Percentiles rank a stretch among this genome's conserved stretches.
Conservation (phyloP, 37 sponge, comb jelly and placozoan genomes). For the Spongia lamella region DNA sequence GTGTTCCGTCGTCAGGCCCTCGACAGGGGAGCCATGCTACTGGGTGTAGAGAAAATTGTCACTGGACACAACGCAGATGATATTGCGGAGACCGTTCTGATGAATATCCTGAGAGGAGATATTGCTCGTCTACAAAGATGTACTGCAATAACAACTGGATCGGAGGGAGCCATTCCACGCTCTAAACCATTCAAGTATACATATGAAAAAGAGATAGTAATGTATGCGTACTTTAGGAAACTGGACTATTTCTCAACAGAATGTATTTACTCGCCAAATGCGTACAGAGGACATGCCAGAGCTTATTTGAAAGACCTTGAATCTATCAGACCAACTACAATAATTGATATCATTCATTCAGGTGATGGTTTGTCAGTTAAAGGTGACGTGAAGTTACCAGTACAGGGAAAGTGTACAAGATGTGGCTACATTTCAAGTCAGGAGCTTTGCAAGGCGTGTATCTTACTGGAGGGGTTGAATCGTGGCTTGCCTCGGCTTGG, state of each 20-base stretch:
- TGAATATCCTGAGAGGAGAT: slow-evolving; percentile 96
- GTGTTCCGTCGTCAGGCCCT: slow-evolving; percentile 97
- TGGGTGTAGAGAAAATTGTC: slow-evolving; percentile 89
- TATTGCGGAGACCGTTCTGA: slow-evolving; percentile 97
- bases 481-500: slow-evolving; percentile 88
- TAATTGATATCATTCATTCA: slow-evolving; percentile 94
- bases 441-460: slow-evolving; percentile 95
- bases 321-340: slow-evolving; percentile 73
- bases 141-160: slow-evolving; percentile 85
- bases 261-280: slow-evolving; percentile 98
- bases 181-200: slow-evolving; percentile 98
- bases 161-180: slow-evolving; percentile 89
- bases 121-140: slow-evolving; percentile 90
- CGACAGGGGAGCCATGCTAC: slow-evolving; percentile 89
- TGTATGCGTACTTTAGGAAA: slow-evolving; percentile 98
- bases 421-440: slow-evolving; percentile 98
- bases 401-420: slow-evolving; percentile 71
- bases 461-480: slow-evolving; percentile 92
- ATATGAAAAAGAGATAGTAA: slow-evolving; percentile 98
- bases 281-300: slow-evolving; percentile 93
- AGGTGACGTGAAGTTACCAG: slow-evolving; percentile 85
- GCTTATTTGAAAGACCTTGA: slow-evolving; percentile 94
- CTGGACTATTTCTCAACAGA: slow-evolving; percentile 99
- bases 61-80: slow-evolving; percentile 99
- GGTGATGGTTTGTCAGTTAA: slow-evolving; percentile 84